A percentile compares a stretch with the other conserved stretches of the same genome.
Evolutionary conservation across 1,140 invertebrate genomes (phyloP).

Genomic region (Paralvinella palmiformis): DNA sequence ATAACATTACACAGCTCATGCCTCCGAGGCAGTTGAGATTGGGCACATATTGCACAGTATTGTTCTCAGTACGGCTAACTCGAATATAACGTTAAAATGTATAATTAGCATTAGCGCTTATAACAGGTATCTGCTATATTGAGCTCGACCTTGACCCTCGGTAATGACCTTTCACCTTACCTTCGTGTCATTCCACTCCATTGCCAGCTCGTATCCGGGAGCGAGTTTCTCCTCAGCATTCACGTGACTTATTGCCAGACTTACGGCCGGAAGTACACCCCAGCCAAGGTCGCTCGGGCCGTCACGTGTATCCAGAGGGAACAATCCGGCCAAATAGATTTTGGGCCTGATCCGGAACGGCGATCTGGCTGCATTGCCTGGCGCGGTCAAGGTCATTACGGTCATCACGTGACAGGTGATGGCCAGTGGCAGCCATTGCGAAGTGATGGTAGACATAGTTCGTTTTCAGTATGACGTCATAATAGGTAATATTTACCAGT

Average conservation of each 20-base stretch:
- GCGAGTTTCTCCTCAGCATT: not conserved
- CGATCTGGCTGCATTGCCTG: not conserved
- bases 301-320: no score
- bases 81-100: no score
- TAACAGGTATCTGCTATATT: no score
- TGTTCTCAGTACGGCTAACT: no score
- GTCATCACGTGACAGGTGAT: not conserved
- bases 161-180: not conserved
- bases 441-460: not conserved
- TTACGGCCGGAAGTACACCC: not conserved
- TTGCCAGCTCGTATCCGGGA: not conserved
- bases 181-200: conserved; percentile 2
- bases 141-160: no score
- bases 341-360: not conserved
- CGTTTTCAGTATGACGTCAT: no score
- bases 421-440: not conserved
- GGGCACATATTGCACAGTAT: no score
- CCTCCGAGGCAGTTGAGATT: no score
- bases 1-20: no score
- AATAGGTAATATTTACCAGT: no score
- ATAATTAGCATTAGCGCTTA: no score
- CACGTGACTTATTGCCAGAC: not conserved
- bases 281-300: not conserved
- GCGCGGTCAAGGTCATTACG: not conserved
- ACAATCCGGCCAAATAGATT: not conserved